A percentile compares a stretch with the other conserved stretches of the same genome.
Conservation (phyloP, 1,140 invertebrate species). For the Bombus superbus region DNA sequence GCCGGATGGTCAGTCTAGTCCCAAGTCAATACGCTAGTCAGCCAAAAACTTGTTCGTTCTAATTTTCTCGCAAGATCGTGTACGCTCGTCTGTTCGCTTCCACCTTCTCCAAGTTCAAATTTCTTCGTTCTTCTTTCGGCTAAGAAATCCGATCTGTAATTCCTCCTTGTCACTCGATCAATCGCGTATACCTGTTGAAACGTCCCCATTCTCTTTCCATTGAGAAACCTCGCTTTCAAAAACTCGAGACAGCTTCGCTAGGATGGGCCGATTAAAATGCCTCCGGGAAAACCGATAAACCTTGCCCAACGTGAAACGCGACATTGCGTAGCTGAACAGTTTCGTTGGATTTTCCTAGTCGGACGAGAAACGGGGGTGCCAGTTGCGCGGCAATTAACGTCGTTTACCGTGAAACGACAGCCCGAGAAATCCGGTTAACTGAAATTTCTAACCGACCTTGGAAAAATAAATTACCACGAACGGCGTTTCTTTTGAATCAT, state of each 20-base stretch:
- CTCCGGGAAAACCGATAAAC: neutral
- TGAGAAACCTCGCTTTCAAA: neutral
- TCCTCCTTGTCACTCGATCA: neutral
- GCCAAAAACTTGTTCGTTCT: neutral
- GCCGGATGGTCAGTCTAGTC: neutral
- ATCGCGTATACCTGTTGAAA: constrained; percentile 7
- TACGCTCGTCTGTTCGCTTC: neutral
- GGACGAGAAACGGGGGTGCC: neutral
- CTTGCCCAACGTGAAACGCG: neutral
- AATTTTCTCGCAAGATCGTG: neutral
- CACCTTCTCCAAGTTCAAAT: neutral
- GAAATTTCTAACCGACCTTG: neutral
- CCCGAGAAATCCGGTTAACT: neutral
- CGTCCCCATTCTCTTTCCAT: neutral
- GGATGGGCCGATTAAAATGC: constrained; percentile 4
- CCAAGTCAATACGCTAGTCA: neutral
- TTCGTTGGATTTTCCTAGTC: neutral
- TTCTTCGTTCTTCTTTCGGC: neutral
- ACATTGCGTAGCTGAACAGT: neutral
- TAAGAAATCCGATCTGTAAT: neutral
- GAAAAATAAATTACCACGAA: neutral
- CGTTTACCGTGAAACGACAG: neutral
- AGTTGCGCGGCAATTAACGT: constrained; percentile 6
- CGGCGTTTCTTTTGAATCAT: neutral
- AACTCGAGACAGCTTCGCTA: neutral